Evolutionary conservation across 37 sponge, comb jelly and placozoan genomes (phyloP).

Genomic region (Aplysina aerophoba): DNA sequence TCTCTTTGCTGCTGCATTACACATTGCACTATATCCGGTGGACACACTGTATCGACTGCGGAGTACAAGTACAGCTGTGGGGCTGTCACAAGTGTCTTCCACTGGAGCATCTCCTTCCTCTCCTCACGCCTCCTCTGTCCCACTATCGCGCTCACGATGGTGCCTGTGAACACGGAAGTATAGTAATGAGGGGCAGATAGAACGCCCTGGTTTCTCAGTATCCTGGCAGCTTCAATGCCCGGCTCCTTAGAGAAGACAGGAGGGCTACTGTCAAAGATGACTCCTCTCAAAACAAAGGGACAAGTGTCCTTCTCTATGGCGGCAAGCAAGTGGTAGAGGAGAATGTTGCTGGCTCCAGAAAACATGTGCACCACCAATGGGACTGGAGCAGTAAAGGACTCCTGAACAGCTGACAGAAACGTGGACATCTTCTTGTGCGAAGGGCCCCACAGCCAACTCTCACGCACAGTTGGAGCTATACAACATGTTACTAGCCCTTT

Average conservation of each 20-base stretch:
- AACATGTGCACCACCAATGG: constrained; percentile 44
- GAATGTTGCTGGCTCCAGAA: constrained; percentile 37
- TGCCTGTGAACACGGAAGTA: constrained; percentile 16
- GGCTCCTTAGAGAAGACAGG: constrained; percentile 28
- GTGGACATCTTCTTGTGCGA: not conserved
- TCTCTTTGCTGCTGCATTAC: constrained; percentile 41
- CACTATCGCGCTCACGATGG: not conserved
- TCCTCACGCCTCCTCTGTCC: constrained; percentile 39
- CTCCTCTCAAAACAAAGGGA: constrained; percentile 22
- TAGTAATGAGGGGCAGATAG: not conserved
- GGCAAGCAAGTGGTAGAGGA: constrained; percentile 28
- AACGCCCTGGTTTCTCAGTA: constrained; percentile 50
- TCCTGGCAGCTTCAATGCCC: constrained; percentile 61
- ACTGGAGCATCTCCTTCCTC: constrained; percentile 1
- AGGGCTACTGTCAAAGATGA: constrained; percentile 77
- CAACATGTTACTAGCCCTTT: constrained; percentile 45
- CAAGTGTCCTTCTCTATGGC: not conserved
- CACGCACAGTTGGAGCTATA: constrained; percentile 32
- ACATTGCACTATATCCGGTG: not conserved
- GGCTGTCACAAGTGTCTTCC: not conserved
- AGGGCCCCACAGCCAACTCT: constrained; percentile 36
- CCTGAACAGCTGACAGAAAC: constrained; percentile 15
- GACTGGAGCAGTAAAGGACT: not conserved
- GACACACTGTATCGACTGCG: constrained; percentile 43
- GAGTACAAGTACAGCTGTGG: constrained; percentile 73